Evolutionary conservation across 2,888 invertebrate genomes (phyloP).

Genomic region (Lithophane semibrunnea): DNA sequence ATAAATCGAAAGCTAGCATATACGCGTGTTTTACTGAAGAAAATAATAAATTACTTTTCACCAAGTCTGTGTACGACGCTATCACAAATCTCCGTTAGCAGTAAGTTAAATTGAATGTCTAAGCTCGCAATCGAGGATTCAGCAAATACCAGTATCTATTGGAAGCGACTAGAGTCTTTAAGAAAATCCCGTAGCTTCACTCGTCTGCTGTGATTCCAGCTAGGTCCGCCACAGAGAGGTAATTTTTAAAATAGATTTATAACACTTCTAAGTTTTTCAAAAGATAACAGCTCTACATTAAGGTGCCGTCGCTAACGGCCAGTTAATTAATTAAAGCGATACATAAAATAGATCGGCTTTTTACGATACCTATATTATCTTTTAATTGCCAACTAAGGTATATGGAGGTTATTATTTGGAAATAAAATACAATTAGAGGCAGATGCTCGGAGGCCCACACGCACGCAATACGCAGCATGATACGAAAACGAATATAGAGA

Average conservation of each 20-base stretch:
- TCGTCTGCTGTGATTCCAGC: slow-evolving; percentile 72
- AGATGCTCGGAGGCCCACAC: slow-evolving; percentile 23
- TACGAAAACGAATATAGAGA: slow-evolving; percentile 33
- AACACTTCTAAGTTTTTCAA: slow-evolving; percentile 17
- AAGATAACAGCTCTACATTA: background rate
- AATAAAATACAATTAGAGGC: slow-evolving; percentile 50
- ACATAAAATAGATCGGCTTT: background rate
- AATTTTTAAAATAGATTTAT: slow-evolving; percentile 58
- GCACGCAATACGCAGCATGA: slow-evolving; percentile 39
- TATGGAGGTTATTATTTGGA: slow-evolving; percentile 27
- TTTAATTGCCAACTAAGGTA: slow-evolving; percentile 33
- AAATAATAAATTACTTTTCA: slow-evolving; percentile 69
- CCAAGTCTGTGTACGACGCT: slow-evolving; percentile 71
- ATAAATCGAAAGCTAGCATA: slow-evolving; percentile 32
- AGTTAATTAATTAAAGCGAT: slow-evolving; percentile 20
- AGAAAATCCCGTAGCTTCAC: slow-evolving; percentile 81
- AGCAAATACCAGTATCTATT: slow-evolving; percentile 85
- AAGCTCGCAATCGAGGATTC: slow-evolving; percentile 84
- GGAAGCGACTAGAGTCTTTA: slow-evolving; percentile 82
- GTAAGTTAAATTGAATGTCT: slow-evolving; percentile 88
- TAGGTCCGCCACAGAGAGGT: slow-evolving; percentile 50
- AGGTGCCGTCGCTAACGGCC: background rate
- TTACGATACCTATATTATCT: slow-evolving; percentile 3
- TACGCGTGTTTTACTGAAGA: slow-evolving; percentile 54
- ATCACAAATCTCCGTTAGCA: slow-evolving; percentile 82